Evolutionary conservation across 2,113 vertebrate genomes (phyloP).

Genomic region (Ciconia boyciana): DNA sequence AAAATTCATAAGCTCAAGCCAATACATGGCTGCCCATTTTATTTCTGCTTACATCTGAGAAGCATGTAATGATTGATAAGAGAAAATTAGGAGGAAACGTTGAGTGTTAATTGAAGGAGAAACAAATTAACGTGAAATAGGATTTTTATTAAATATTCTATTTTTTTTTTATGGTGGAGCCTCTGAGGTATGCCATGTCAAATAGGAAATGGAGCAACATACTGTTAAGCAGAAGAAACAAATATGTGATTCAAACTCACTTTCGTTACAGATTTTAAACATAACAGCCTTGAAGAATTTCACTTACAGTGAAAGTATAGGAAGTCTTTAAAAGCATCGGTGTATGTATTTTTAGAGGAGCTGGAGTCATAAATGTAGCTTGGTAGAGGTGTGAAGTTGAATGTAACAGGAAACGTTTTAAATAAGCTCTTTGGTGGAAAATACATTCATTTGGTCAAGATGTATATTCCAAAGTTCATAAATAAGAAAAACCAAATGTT

Average conservation of each 20-base stretch:
- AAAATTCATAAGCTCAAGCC: not conserved
- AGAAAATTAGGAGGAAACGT: not conserved
- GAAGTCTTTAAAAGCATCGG: not conserved
- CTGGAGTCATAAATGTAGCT: not conserved
- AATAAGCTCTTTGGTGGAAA: not conserved
- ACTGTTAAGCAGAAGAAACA: constrained; percentile 25
- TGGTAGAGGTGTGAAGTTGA: not conserved
- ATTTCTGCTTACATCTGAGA: not conserved
- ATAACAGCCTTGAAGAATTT: constrained; percentile 16
- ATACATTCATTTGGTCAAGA: not conserved
- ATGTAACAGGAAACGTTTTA: not conserved
- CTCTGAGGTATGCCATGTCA: constrained; percentile 22
- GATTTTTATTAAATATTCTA: not conserved
- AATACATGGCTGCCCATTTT: not conserved
- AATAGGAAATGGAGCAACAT: constrained; percentile 45
- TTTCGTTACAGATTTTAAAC: not conserved
- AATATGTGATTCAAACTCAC: not conserved
- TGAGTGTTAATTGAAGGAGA: not conserved
- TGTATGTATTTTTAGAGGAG: not conserved
- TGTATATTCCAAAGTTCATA: not conserved
- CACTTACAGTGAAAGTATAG: constrained; percentile 39
- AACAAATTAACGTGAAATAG: not conserved
- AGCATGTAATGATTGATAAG: not conserved
- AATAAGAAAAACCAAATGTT: not conserved
- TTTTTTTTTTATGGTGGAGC: not conserved